Conservation (phyloP, 2,113 vertebrate genomes). For the Notarius lentiginosus region DNA sequence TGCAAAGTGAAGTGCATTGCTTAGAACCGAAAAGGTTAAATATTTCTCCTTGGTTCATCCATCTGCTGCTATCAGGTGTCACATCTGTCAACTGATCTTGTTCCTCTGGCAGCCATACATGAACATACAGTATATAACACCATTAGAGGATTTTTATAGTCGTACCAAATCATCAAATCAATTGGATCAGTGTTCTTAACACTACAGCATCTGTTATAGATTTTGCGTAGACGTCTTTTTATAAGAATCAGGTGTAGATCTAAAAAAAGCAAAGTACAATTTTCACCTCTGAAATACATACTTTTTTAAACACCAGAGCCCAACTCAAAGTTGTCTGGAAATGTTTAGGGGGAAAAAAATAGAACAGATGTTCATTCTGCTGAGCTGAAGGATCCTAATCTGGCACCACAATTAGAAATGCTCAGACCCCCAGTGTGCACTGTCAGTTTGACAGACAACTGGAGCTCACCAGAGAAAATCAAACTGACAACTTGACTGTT, state of each 20-base stretch:
- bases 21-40: not conserved
- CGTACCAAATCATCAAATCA: not conserved
- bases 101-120: not conserved
- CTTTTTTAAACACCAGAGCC: not conserved
- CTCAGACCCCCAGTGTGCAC: constrained; percentile 28
- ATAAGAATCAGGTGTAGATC: not conserved
- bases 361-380: constrained; percentile 29
- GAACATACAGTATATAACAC: not conserved
- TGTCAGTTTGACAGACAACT: constrained; percentile 36
- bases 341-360: not conserved
- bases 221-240: not conserved
- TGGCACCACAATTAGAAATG: constrained; percentile 24
- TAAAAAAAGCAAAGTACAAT: not conserved
- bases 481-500: constrained; percentile 34
- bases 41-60: not conserved
- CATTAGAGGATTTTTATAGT: not conserved
- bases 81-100: not conserved
- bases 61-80: not conserved
- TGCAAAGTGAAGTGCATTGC: not conserved
- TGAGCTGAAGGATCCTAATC: constrained; percentile 34
- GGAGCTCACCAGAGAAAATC: constrained; percentile 38
- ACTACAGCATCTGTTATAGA: not conserved
- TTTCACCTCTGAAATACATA: not conserved
- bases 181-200: not conserved
- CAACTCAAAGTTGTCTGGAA: not conserved